Evolutionary conservation across 2,888 invertebrate genomes (phyloP).

Genomic region (Perdita meconis): DNA sequence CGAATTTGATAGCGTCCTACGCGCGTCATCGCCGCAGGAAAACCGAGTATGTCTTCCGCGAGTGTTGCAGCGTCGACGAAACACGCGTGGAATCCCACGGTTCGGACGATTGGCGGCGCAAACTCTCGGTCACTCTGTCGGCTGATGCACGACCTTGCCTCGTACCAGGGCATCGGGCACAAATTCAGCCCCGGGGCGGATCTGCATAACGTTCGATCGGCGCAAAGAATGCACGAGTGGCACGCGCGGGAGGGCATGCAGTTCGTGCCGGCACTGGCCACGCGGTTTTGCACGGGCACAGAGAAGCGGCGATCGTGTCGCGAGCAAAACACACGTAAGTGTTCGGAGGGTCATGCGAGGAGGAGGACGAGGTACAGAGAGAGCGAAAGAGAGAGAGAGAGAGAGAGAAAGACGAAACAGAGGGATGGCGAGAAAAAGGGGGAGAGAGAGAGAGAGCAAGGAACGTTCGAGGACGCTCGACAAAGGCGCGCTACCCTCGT

Average conservation of each 20-base stretch:
- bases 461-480: slow-evolving; percentile 57
- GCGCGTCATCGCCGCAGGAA: neutral
- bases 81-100: slow-evolving; percentile 7
- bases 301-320: slow-evolving; percentile 47
- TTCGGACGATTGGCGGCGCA: neutral
- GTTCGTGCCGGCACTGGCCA: slow-evolving; percentile 41
- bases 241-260: slow-evolving; percentile 57
- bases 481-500: slow-evolving; percentile 70
- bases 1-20: neutral
- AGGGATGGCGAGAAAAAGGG: neutral
- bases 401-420: neutral
- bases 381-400: neutral
- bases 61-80: neutral
- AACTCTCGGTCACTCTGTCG: slow-evolving; percentile 42
- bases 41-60: no score
- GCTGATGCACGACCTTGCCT: slow-evolving; percentile 48
- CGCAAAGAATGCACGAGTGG: slow-evolving; percentile 55
- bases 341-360: slow-evolving; percentile 3
- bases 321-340: slow-evolving; percentile 40
- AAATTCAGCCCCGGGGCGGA: slow-evolving; percentile 52
- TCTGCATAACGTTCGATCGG: slow-evolving; percentile 58
- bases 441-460: slow-evolving; percentile 18
- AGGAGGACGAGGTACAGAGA: slow-evolving; percentile 25
- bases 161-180: slow-evolving; percentile 43
- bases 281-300: slow-evolving; percentile 43